phyloP scores from a whole-genome alignment of 2,113 vertebrate species.

The Rhinogobius similis region DNA sequence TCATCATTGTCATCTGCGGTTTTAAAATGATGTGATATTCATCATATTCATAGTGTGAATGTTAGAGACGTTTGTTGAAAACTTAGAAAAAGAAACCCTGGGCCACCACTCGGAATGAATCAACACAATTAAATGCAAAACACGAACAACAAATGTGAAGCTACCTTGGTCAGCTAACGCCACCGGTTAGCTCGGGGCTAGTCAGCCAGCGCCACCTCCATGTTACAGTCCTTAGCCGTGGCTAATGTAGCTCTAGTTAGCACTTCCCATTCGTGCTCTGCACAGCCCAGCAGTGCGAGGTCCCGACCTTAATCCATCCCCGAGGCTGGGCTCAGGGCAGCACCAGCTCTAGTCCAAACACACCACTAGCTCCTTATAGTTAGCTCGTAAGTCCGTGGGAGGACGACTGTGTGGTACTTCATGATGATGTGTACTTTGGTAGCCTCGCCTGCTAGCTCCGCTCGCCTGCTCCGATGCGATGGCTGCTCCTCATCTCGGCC shows the following conservation, averaged over 20 bases:
- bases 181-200: conserved; percentile 68
- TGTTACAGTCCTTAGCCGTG: conserved; percentile 50
- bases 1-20: conserved; percentile 54
- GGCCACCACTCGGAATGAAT: neutral
- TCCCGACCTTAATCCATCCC: conserved; percentile 58
- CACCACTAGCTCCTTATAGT: conserved; percentile 27
- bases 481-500: conserved; percentile 45
- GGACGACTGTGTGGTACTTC: conserved; percentile 20
- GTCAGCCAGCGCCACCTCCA: conserved; percentile 35
- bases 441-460: conserved; percentile 33
- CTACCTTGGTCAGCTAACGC: conserved; percentile 64
- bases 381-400: conserved; percentile 24
- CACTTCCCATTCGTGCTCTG: conserved; percentile 54
- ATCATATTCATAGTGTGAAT: neutral
- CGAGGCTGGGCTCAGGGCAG: conserved; percentile 11
- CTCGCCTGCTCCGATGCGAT: neutral
- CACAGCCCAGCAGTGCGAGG: conserved; percentile 44
- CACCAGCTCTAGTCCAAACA: conserved; percentile 10
- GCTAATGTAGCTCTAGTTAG: conserved; percentile 44
- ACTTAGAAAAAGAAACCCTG: neutral
- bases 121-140: conserved; percentile 6
- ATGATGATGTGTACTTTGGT: conserved; percentile 43
- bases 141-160: conserved; percentile 14
- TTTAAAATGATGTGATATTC: conserved; percentile 15
- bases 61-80: neutral